Conservation (phyloP, 2,113 vertebrate species). For the Phaethon lepturus region DNA sequence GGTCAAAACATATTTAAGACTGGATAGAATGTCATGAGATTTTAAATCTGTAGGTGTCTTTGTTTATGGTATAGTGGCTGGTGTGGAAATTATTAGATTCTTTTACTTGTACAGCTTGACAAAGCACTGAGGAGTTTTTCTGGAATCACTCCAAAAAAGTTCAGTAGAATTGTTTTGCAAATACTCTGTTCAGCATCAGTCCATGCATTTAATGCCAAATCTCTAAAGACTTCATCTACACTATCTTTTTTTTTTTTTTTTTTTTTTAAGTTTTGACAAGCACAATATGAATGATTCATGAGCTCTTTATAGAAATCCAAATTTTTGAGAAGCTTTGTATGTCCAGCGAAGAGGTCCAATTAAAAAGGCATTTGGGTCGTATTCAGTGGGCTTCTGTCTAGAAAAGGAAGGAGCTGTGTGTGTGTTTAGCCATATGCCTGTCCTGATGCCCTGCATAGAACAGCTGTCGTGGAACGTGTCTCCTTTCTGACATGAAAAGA, state of each 20-base stretch:
- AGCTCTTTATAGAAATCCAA: neutral
- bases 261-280: neutral
- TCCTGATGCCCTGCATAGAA: neutral
- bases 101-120: neutral
- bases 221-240: neutral
- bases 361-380: neutral
- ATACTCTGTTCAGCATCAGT: neutral
- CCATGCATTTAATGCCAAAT: neutral
- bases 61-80: neutral
- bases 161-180: neutral
- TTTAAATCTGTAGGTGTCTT: neutral
- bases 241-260: neutral
- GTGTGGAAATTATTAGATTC: neutral
- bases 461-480: neutral
- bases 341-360: neutral
- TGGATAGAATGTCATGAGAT: neutral
- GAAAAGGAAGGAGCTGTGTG: neutral
- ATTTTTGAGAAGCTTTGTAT: accelerated
- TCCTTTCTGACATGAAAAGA: constrained; percentile 24
- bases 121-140: neutral
- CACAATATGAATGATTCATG: neutral
- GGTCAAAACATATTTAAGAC: neutral
- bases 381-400: neutral
- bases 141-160: neutral
- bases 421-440: neutral